These are phyloP conservation scores for Xanthorhoe designata DNA, from an alignment of 2,888 invertebrate genomes.

Conservation along the genomic window DNA sequence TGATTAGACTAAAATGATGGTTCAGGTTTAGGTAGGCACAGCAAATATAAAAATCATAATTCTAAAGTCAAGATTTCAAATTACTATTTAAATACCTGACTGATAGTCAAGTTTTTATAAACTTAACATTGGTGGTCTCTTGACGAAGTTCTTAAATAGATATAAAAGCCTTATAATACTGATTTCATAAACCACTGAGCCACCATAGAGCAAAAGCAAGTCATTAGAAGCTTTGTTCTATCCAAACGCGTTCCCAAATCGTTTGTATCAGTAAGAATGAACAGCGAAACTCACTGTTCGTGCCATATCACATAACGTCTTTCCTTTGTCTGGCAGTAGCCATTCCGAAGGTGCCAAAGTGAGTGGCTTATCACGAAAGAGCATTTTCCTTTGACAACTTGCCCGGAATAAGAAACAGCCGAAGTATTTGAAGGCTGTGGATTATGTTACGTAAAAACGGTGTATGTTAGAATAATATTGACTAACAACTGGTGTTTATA, in stretches of 20 bases:
- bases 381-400: constrained; percentile 32
- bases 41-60: too few species aligned
- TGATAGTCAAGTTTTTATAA: too few species aligned
- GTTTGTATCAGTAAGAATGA: constrained; percentile 2
- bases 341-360: constrained; percentile 32
- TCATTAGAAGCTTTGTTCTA: constrained; percentile 17
- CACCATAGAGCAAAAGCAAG: not conserved
- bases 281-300: constrained; percentile 10
- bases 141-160: too few species aligned
- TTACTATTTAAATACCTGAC: too few species aligned
- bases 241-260: constrained; percentile 3
- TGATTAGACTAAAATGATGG: too few species aligned
- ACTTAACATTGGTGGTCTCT: too few species aligned
- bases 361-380: constrained; percentile 32
- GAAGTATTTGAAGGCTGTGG: constrained; percentile 4
- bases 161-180: not conserved
- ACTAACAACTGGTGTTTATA: not conserved
- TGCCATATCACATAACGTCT: constrained; percentile 31
- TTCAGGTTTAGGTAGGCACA: too few species aligned
- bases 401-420: constrained; percentile 28
- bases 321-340: constrained; percentile 24
- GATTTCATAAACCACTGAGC: not conserved
- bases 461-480: not conserved
- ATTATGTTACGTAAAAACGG: not conserved
- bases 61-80: too few species aligned